A percentile compares a stretch with the other conserved stretches of the same genome.
Conservation (phyloP, 1,140 invertebrate genomes). For the Pachyrhynchus sulphureomaculatus region DNA sequence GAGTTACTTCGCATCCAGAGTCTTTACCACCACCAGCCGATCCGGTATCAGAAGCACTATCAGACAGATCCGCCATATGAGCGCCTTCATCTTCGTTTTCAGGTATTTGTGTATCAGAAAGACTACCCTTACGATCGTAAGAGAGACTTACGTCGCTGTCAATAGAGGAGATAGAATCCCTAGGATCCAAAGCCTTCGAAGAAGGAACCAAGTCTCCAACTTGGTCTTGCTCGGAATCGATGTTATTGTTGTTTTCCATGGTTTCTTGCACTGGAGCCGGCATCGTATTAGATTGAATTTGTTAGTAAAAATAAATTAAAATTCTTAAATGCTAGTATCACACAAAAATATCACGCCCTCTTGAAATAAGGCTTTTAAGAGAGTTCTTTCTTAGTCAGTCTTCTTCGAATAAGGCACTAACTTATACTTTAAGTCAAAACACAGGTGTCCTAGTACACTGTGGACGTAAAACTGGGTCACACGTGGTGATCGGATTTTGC, state of each 20-base stretch:
- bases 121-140: conserved; percentile 50
- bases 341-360: conserved; percentile 40
- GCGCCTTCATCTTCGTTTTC: conserved; percentile 56
- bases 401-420: conserved; percentile 36
- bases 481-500: conserved; percentile 42
- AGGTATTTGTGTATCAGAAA: conserved; percentile 50
- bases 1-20: conserved; percentile 64
- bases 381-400: conserved; percentile 34
- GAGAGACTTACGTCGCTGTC: conserved; percentile 64
- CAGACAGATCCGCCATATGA: conserved; percentile 63
- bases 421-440: conserved; percentile 8
- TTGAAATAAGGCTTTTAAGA: conserved; percentile 27
- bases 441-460: conserved; percentile 15
- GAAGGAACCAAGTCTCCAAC: conserved; percentile 47
- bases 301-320: conserved; percentile 23
- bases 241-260: conserved; percentile 4
- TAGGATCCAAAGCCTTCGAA: conserved; percentile 59
- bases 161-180: conserved; percentile 64
- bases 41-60: conserved; percentile 61
- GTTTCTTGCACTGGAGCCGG: conserved; percentile 43
- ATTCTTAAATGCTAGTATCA: conserved; percentile 41
- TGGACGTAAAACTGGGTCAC: conserved; percentile 43
- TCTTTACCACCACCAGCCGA: conserved; percentile 63
- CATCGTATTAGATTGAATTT: conserved; percentile 39
- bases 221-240: conserved; percentile 44